A percentile compares a stretch with the other conserved stretches of the same genome.
Evolutionary conservation across 1,140 invertebrate genomes (phyloP).

Genomic region (Monochamus saltuarius): DNA sequence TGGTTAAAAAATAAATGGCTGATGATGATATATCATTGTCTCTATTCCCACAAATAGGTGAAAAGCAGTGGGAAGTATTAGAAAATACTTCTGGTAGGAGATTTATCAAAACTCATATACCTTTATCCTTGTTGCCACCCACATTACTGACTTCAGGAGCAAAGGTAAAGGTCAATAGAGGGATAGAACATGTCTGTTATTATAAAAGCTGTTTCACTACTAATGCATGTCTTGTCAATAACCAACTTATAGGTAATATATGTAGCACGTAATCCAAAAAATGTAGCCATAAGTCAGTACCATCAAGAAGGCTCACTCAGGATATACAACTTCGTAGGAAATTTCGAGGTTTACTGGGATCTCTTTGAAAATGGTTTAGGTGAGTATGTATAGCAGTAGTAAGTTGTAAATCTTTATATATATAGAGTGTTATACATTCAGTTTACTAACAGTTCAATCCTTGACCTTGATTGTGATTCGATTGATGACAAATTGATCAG

Average conservation of each 20-base stretch:
- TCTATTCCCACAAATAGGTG: too few relatives aligned
- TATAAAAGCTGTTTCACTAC: too few relatives aligned
- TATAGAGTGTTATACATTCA: too few relatives aligned
- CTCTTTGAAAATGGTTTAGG: slow-evolving; percentile 74
- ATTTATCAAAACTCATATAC: slow-evolving; percentile 73
- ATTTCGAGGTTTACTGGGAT: slow-evolving; percentile 75
- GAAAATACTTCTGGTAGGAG: slow-evolving; percentile 54
- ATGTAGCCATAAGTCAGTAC: slow-evolving; percentile 82
- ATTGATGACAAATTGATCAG: too few relatives aligned
- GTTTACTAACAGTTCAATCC: too few relatives aligned
- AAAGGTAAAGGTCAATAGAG: slow-evolving; percentile 53
- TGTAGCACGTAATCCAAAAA: slow-evolving; percentile 81
- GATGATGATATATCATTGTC: too few relatives aligned
- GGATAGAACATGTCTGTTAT: not conserved
- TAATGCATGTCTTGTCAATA: not conserved
- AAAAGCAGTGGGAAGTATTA: slow-evolving; percentile 50
- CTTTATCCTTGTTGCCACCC: slow-evolving; percentile 68
- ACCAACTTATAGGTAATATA: slow-evolving; percentile 63
- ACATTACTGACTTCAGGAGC: slow-evolving; percentile 62
- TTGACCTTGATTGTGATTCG: too few relatives aligned
- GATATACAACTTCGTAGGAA: slow-evolving; percentile 70
- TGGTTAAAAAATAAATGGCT: too few relatives aligned
- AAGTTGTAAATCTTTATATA: not conserved
- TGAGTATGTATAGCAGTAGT: slow-evolving; percentile 48
- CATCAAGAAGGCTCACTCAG: slow-evolving; percentile 72